Evolutionary conservation across 2,888 invertebrate species (phyloP).

Genomic region (Horisme vitalbata): DNA sequence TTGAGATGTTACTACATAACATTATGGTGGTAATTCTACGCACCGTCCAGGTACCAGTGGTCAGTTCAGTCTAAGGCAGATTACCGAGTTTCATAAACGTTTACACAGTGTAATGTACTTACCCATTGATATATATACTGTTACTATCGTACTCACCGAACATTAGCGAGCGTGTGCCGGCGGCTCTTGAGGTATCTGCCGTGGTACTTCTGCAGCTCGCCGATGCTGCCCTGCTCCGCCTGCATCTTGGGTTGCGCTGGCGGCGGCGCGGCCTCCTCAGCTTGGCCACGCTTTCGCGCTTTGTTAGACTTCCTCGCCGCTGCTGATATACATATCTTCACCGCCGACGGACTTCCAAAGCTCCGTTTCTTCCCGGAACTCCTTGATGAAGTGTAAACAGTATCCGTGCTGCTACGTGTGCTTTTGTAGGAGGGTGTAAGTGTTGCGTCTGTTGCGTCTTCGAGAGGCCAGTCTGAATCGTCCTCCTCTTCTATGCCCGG

Average conservation of each 20-base stretch:
- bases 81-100: too few species aligned
- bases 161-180: slow-evolving; percentile 94
- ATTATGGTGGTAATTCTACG: too few species aligned
- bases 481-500: slow-evolving; percentile 94
- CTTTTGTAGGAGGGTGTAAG: slow-evolving; percentile 79
- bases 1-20: too few species aligned
- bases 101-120: too few species aligned
- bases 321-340: slow-evolving; percentile 81
- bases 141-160: slow-evolving; percentile 95
- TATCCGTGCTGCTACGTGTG: slow-evolving; percentile 77
- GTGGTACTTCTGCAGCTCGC: slow-evolving; percentile 94
- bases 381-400: slow-evolving; percentile 74
- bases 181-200: slow-evolving; percentile 92
- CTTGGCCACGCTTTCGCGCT: slow-evolving; percentile 74
- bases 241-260: slow-evolving; percentile 88
- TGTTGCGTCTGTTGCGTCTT: slow-evolving; percentile 77
- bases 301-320: slow-evolving; percentile 79
- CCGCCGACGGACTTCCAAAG: slow-evolving; percentile 83
- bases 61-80: too few species aligned
- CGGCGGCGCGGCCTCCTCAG: slow-evolving; percentile 61
- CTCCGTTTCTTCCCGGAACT: slow-evolving; percentile 79
- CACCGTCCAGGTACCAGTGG: too few species aligned
- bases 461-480: slow-evolving; percentile 84
- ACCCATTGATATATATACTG: too few species aligned
- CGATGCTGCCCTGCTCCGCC: slow-evolving; percentile 95